phyloP scores from a whole-genome alignment of 2,888 invertebrate species.

The Plebejus melissa region DNA sequence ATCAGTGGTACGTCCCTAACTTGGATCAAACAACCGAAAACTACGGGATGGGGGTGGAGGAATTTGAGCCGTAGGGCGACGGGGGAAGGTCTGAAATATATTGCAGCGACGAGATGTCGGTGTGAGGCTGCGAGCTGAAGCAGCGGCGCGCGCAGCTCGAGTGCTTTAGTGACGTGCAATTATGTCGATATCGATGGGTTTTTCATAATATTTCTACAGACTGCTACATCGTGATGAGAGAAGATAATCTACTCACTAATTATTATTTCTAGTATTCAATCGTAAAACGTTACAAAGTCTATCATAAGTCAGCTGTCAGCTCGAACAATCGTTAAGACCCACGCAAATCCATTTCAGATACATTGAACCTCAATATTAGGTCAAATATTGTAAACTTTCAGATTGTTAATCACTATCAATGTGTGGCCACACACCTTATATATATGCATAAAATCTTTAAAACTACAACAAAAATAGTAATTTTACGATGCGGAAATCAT shows the following conservation, averaged over 20 bases:
- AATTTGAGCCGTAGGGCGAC: constrained; percentile 39
- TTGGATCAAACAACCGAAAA: constrained; percentile 39
- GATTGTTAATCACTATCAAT: neutral
- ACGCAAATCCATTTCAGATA: neutral
- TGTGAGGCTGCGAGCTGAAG: constrained; percentile 52
- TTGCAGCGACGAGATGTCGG: constrained; percentile 51
- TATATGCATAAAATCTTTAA: neutral
- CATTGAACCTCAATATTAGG: too few relatives aligned
- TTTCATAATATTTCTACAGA: neutral
- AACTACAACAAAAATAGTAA: neutral
- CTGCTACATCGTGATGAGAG: neutral
- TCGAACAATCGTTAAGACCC: neutral
- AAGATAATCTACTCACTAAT: neutral
- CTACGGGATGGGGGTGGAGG: constrained; percentile 33
- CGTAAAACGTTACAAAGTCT: neutral
- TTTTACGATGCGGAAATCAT: too few relatives aligned
- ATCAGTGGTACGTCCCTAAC: constrained; percentile 38
- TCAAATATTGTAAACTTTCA: too few relatives aligned
- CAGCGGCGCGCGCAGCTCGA: constrained; percentile 66
- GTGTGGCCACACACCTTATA: neutral
- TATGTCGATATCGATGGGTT: constrained; percentile 36
- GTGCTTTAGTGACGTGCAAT: constrained; percentile 46
- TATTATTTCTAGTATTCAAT: neutral
- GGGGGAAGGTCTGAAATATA: constrained; percentile 43
- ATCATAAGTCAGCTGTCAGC: neutral